Base-by-base conservation (phyloP, 2,797 vertebrate genomes). In the Siniperca undulata region DNA sequence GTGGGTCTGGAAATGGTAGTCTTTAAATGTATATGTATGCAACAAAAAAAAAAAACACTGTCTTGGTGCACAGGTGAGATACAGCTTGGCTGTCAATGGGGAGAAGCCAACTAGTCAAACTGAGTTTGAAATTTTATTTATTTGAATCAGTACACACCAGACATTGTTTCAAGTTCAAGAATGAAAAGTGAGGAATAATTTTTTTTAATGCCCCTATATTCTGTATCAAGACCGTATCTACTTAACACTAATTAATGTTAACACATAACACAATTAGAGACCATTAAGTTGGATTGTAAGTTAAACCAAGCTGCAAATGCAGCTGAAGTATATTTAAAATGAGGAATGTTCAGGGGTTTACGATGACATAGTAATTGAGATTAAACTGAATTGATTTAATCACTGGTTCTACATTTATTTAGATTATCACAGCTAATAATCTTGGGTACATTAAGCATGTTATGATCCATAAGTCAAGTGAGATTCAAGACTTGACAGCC, bases 11-110 rank as follows among this genome's bases (percentile, higher is more conserved):
- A 73, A 66, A 74, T 40, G 0, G 42, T 30, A 0, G n/a, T 65
- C 27, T 58, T 36, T 69, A 69, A 77, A 86, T 80, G 79, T 82
- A 70, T n/a, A 34, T 19, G 5, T 22, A 78, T 46, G 42, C 62
- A 61, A 42, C 40, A 38, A 38, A 38, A 30, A 30, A 30, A 30
- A 3, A 30, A 4, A 14, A n/a, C 34, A 40, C 8, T 62, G 78
- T n/a, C 34, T 78, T 53, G 70, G 9, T 64, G 14, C 2, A 38
- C 14, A n/a, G 38, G 7, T 11, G 7, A 38, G 2, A 50, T 30
- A 62, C 34, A 30, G 30, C 8, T 17, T 17, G 0, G 4, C 48
- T 61, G 40, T 34, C 12, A 10, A 20, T 38, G 12, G 56, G 44
- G 48, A 65, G 48, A 71, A 10, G 36, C n/a, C 59, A 64, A 56